phyloP scores from a whole-genome alignment of 1,140 invertebrate genomes.

The Ericerus pela region DNA sequence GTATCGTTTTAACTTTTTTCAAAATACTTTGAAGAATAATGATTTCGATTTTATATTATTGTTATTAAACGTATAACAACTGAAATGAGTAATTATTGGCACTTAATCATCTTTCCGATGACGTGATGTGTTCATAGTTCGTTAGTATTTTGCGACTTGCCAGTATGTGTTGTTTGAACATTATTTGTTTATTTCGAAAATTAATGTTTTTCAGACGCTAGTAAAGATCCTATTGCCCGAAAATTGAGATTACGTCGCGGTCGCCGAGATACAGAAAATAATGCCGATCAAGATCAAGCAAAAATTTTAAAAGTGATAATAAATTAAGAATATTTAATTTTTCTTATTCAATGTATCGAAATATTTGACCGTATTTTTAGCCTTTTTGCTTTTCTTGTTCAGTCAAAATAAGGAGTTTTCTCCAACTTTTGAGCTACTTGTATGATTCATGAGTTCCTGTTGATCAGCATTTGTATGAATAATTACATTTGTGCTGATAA shows the following conservation, averaged over 20 bases:
- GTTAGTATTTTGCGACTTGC: no score
- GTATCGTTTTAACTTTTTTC: no score
- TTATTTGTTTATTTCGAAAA: constrained; percentile 4
- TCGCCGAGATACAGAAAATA: constrained; percentile 44
- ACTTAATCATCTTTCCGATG: no score
- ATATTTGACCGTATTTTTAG: neutral
- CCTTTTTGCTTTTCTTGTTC: neutral
- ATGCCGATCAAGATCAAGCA: constrained; percentile 79
- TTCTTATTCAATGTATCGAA: neutral
- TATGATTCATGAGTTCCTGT: neutral
- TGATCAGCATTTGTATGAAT: neutral
- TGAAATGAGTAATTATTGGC: no score
- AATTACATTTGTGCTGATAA: neutral
- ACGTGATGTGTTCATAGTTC: no score
- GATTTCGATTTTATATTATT: no score
- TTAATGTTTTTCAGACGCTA: constrained; percentile 34
- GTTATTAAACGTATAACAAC: no score
- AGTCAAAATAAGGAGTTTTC: neutral
- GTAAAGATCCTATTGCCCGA: constrained; percentile 79
- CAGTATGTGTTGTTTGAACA: constrained; percentile 1
- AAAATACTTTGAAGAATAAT: no score
- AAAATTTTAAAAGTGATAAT: constrained; percentile 69
- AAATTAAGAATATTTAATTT: neutral
- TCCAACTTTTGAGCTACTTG: neutral
- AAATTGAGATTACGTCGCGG: constrained; percentile 72